Evolutionary conservation across 2,888 invertebrate species (phyloP), one percentile per base, ranked within the genome.

Genomic region (Nasonia oneida): DNA sequence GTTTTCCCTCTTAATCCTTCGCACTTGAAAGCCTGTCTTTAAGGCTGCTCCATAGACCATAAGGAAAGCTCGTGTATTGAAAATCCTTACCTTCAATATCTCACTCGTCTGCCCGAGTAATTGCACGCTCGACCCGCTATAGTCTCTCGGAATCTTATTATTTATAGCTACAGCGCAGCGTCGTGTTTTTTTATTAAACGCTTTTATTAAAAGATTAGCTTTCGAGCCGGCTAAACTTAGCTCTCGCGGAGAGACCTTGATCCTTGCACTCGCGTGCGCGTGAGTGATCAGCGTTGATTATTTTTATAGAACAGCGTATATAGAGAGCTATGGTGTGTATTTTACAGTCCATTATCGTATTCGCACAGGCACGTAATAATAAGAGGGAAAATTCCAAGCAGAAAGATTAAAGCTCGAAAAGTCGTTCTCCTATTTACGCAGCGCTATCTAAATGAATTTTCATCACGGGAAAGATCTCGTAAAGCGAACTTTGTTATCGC

Each of bases 21-120:
- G 77, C 77, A 81, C 78, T 81, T 64, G 78, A 85, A 78, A 81
- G 61, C 18, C 53, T 37, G 74, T 23, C 71, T 76, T 85, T 77
- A 81, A 76, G 77, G 73, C 61, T 81, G 67, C 50, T 70, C 77
- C 78, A 78, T 39, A 82, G 33, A 77, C 71, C 42, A 29, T 53
- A 71, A 80, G 53, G 53, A 75, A 84, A 74, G 23, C 14, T 33
- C 53, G 8, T n/a, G 47, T 18, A 80, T 64, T 64, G 64, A 76
- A 81, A 83, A 80, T 80, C 53, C 64, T 39, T 75, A 29, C 73
- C 29, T 61, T 61, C 53, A 67, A 78, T 81, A 81, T 74, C 81
- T 77, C 37, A 47, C 33, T 81, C 76, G 29, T 29, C 2, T 33
- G 33, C 57, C 3, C 42, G 33, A 42, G 29, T 23, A 14, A 83